These are phyloP conservation scores for Callosobruchus maculatus DNA, from an alignment of 2,888 invertebrate species.

Conservation along the genomic window DNA sequence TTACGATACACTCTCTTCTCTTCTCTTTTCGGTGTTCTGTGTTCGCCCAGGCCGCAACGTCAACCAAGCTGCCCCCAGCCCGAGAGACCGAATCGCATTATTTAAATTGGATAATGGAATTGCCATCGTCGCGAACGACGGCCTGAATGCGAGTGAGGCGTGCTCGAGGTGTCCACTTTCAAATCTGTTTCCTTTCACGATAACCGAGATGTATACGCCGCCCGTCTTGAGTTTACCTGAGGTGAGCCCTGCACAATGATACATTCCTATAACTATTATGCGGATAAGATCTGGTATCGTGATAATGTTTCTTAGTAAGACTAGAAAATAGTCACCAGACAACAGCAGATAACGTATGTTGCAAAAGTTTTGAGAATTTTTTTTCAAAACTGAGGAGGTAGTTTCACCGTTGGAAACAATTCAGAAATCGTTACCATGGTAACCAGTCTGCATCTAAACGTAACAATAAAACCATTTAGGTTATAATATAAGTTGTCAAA, in stretches of 20 bases:
- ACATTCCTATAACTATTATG: background rate
- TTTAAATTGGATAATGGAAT: slow-evolving; percentile 24
- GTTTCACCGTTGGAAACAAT: too few relatives aligned
- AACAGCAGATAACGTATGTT: too few relatives aligned
- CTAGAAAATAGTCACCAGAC: too few relatives aligned
- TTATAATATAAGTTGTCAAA: too few relatives aligned
- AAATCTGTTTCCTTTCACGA: background rate
- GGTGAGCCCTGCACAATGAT: background rate
- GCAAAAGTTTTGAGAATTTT: too few relatives aligned
- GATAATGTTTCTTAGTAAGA: too few relatives aligned
- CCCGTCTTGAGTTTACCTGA: background rate
- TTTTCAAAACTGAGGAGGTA: too few relatives aligned
- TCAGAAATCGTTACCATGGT: too few relatives aligned
- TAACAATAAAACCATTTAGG: too few relatives aligned
- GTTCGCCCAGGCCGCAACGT: slow-evolving; percentile 1
- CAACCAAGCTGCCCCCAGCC: slow-evolving; percentile 7
- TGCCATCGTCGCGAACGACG: background rate
- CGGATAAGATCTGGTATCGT: background rate
- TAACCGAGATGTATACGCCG: too few relatives aligned
- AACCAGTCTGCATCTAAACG: too few relatives aligned
- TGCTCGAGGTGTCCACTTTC: background rate
- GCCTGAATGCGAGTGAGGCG: background rate
- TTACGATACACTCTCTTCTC: slow-evolving; percentile 21
- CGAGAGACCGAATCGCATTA: slow-evolving; percentile 19
- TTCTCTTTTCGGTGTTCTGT: background rate